These are phyloP conservation scores for Acanthurus leucopareius DNA, from an alignment of 2,797 vertebrate species.

Conservation along the genomic window DNA sequence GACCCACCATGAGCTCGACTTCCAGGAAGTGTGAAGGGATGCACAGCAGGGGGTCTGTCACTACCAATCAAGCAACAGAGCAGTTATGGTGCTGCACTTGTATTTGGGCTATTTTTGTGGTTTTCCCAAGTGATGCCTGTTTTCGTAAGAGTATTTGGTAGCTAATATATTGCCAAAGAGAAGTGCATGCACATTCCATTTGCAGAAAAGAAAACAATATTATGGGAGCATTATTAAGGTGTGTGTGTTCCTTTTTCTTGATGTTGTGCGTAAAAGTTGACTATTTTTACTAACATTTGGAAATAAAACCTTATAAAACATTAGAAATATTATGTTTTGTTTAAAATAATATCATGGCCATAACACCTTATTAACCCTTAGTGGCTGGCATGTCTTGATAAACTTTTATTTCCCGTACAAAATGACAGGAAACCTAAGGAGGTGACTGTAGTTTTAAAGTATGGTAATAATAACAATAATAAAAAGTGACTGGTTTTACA, in stretches of 20 bases:
- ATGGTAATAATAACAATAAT: not conserved
- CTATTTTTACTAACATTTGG: not conserved
- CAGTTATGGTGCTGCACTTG: not conserved
- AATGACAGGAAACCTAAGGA: not conserved
- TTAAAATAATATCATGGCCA: not conserved
- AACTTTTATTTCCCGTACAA: not conserved
- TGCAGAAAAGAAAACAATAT: no score
- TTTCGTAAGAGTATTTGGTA: not conserved
- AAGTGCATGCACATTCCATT: not conserved
- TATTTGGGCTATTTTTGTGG: not conserved
- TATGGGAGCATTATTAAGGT: not conserved
- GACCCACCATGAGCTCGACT: constrained; percentile 43
- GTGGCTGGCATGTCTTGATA: not conserved
- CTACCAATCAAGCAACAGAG: constrained; percentile 36
- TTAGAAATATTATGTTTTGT: no score
- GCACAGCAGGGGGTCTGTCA: constrained; percentile 34
- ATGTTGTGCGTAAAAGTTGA: not conserved
- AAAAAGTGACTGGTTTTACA: no score
- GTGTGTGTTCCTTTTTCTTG: not conserved
- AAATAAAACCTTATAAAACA: no score
- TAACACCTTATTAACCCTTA: not conserved
- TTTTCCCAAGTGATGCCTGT: constrained; percentile 16
- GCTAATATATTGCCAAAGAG: not conserved
- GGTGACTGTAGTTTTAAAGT: not conserved
- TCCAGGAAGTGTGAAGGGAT: constrained; percentile 37